Base-by-base conservation (phyloP, 2,113 vertebrate species). In the Pteronura brasiliensis region DNA sequence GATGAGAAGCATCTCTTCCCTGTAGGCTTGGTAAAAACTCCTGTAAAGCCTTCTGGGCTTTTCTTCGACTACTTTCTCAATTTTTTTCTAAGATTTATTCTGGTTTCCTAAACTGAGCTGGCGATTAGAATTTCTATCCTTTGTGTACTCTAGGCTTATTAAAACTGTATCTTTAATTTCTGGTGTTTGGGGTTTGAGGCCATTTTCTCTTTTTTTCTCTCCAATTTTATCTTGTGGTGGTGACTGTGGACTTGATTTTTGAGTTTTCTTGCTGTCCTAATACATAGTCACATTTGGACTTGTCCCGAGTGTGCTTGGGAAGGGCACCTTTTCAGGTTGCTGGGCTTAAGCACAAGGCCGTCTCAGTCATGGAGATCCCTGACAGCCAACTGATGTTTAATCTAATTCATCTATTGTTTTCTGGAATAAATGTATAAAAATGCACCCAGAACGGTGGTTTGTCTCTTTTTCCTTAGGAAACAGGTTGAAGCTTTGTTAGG, bases 11-110 rank as follows among this genome's bases (percentile, higher is more conserved):
- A 36, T 47, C 23, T 83, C 3, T 81, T 65, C 79, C 42, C 67
- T 67, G 25, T 36, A 36, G 31, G 39, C 65, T 90, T 76, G 81
- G 34, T 55, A 81, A 67, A 67, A 82, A 80, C 20, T 65, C 52
- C 92, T 67, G 7, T 27, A 4, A 93, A 69, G 42, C 21, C 29
- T 42, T 83, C 71, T 72, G 42, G 29, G n/a, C 17, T 86, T 74
- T 88, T 63, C 52, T 85, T n/a, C 44, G 71, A 15, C 81, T 61
- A 1, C 18, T 20, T 95, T 79, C 77, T 29, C 27, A n/a, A 1
- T 57, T 90, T 84, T 39, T 65, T 93, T 27, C 63, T 76, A 2
- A 86, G 34, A 27, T 96, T 96, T 92, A n/a, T 57, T 92, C 55
- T 74, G 34, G 34, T 65, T 96, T 88, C 83, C 23, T 55, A 36